These are phyloP conservation scores for Acestrorhynchus altus DNA, from an alignment of 2,797 vertebrate species.

Conservation along the genomic window DNA sequence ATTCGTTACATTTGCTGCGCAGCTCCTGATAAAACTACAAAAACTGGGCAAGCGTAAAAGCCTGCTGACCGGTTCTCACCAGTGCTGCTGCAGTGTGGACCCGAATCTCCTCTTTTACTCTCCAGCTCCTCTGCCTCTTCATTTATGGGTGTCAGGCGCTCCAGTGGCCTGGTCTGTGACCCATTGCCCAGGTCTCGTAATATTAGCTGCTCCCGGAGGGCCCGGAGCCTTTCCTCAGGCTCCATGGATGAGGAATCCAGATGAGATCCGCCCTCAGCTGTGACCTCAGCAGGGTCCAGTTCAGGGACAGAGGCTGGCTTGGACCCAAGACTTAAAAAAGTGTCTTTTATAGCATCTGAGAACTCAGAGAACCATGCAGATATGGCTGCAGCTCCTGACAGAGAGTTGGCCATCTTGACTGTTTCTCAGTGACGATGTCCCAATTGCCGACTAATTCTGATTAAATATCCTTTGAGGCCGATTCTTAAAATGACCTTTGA, in stretches of 20 bases:
- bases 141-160: constrained; percentile 73
- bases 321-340: constrained; percentile 68
- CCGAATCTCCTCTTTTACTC: constrained; percentile 47
- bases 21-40: too few species aligned
- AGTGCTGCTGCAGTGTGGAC: constrained; percentile 50
- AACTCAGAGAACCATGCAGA: constrained; percentile 81
- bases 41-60: neutral
- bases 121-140: constrained; percentile 75
- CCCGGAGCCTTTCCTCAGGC: constrained; percentile 57
- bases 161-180: constrained; percentile 54
- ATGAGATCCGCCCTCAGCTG: constrained; percentile 11
- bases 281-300: constrained; percentile 1
- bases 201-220: constrained; percentile 44
- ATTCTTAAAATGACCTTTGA: too few species aligned
- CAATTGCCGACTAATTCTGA: too few species aligned
- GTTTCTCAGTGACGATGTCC: neutral
- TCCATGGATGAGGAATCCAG: constrained; percentile 38
- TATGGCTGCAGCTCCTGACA: constrained; percentile 74
- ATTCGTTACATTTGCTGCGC: too few species aligned
- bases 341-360: constrained; percentile 77
- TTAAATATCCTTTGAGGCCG: too few species aligned
- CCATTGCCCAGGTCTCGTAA: constrained; percentile 42
- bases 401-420: constrained; percentile 31
- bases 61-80: constrained; percentile 73
- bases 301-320: constrained; percentile 59